Evolutionary conservation across 2,113 vertebrate species (phyloP).

Genomic region (Sebastes fasciatus): DNA sequence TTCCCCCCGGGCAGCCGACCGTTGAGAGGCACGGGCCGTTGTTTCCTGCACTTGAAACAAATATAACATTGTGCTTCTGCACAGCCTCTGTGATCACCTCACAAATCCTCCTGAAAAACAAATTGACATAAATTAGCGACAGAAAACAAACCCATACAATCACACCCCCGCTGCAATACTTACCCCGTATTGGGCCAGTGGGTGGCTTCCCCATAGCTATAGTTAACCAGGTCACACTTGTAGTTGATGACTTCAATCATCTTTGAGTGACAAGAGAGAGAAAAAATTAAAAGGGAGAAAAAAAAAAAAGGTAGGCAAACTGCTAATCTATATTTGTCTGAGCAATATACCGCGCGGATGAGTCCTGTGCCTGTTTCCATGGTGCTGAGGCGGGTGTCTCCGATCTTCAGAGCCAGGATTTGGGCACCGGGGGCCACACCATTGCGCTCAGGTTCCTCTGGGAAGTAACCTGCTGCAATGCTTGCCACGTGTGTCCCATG

Average conservation of each 20-base stretch:
- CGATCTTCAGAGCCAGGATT: constrained; percentile 96
- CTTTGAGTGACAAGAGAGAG: constrained; percentile 76
- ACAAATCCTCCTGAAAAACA: constrained; percentile 92
- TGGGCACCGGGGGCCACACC: constrained; percentile 96
- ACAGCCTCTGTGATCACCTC: constrained; percentile 97
- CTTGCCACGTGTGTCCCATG: constrained; percentile 99
- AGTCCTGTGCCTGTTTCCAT: constrained; percentile 99
- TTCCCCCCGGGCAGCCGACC: constrained; percentile 97
- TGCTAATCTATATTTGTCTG: neutral
- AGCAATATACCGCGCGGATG: constrained; percentile 91
- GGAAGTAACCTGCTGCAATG: constrained; percentile 96
- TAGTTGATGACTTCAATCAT: constrained; percentile 99
- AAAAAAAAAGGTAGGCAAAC: neutral
- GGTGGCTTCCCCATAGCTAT: constrained; percentile 99
- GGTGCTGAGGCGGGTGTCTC: constrained; percentile 95
- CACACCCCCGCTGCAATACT: constrained; percentile 53
- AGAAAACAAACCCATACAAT: neutral
- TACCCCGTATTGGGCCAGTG: constrained; percentile 99
- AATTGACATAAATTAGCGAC: neutral
- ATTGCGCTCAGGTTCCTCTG: constrained; percentile 94
- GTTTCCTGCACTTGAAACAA: constrained; percentile 97
- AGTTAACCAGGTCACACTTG: constrained; percentile 98
- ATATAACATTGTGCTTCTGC: constrained; percentile 97
- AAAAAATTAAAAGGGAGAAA: neutral
- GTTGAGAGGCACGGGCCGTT: constrained; percentile 98